Base-by-base conservation (phyloP, 2,113 vertebrate species). In the Psilopogon haemacephalus region DNA sequence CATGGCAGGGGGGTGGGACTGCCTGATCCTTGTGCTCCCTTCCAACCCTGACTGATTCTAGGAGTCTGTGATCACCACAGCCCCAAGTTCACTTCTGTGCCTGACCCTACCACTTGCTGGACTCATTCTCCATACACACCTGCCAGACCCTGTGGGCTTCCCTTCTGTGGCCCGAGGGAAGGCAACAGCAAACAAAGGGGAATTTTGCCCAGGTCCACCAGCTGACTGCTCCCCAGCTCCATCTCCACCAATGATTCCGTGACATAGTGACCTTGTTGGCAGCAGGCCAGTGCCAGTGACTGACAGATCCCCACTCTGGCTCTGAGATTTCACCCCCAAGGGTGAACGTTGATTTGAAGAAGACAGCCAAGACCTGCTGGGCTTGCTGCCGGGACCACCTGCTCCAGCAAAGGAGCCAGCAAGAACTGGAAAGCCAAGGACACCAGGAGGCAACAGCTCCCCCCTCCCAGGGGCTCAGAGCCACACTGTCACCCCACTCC, bases 61-160 rank as follows among this genome's bases (percentile, higher is more conserved):
- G n/a, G n/a, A n/a, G n/a, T n/a, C n/a, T n/a, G n/a, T n/a, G n/a
- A n/a, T n/a, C 28, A 62, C 28, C 27, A 50, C 76, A 70, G 60
- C 15, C 13, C 32, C 63, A 46, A 14, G 52, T 84, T 71, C 50
- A 73, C 35, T 20, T 42, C 74, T 38, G 20, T 38, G 14, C 44
- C 46, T 46, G n/a, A 59, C 2, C 3, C n/a, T 14, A 62, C 27
- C 28, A 56, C 1, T 1, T 7, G 15, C 58, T 44, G n/a, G 54
- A 15, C 11, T 79, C 5, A 0, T 62, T 35, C 50, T 83, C 72
- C 0, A 0, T 3, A 59, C 12, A 8, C 18, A 65, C 65, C 82
- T 82, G 52, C 33, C 6, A 5, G 42, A 37, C 21, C 35, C 64
- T 26, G 26, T 28, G 69, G 58, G 42, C 78, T 87, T 90, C 70